Evolutionary conservation across 2,888 invertebrate species (phyloP), one percentile per base, ranked within the genome.

Genomic region (Acleris emargana): DNA sequence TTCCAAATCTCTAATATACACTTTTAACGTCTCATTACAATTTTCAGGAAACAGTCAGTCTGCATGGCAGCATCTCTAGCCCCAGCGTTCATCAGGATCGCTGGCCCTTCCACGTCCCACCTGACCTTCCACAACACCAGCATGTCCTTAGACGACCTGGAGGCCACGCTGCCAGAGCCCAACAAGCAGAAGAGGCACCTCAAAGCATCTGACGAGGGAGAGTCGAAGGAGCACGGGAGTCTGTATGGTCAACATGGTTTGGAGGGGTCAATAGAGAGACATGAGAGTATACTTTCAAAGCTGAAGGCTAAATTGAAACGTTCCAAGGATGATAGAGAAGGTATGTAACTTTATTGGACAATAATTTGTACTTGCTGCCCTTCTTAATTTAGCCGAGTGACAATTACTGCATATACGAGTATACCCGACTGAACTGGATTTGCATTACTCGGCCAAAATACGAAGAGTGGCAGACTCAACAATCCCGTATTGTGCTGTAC

Each of bases 81-180:
- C 0, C 97, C 97, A 1, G 95, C 96, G 0, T 96, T 94, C 82
- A 83, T 97, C 3, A 93, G 96, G 59, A 93, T 97, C 52, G 95
- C 95, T 18, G 96, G 97, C 0, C 95, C 95, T 0, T 94, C 93
- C 58, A 95, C 94, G 1, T 86, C 93, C 1, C 85, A 84, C 58
- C 84, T 94, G 68, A 78, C 80, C 17, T 90, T 92, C 75, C 77
- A 80, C 61, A 91, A 91, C 73, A 75, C 83, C 3, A 86, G 85
- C 25, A 81, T 91, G 13, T 73, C 82, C 32, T 81, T 90, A 49
- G 80, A 82, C 2, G 76, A 83, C 13, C 64, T 74, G 0, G 69
- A 71, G 3, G 11, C 49, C 3, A n/a, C 43, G n/a, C 54, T 64
- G 1, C 64, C 64, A 11, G 64, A 55, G 50, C 64, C 64, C 4